These are phyloP conservation scores for Siniperca undulata DNA, from an alignment of 2,797 vertebrate genomes.

Conservation along the genomic window DNA sequence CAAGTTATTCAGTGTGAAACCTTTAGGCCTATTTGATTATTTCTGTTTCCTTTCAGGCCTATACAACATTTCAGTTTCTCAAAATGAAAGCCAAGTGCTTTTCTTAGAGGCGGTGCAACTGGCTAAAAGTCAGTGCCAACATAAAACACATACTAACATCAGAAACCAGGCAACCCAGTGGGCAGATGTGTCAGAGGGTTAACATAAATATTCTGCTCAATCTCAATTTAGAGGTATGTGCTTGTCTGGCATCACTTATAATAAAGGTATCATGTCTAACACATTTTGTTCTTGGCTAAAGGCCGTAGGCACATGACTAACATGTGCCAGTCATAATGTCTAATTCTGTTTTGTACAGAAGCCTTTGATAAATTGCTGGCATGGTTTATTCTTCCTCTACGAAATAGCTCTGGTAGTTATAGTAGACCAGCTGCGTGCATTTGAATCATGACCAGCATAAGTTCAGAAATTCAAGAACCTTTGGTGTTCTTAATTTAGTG, in stretches of 20 bases:
- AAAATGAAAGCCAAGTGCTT: conserved; percentile 38
- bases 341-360: conserved; percentile 41
- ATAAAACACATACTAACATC: conserved; percentile 30
- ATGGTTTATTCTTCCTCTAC: conserved; percentile 21
- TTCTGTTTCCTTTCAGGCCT: conserved; percentile 19
- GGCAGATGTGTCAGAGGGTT: conserved; percentile 31
- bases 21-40: conserved; percentile 32
- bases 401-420: conserved; percentile 7
- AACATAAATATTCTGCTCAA: conserved; percentile 41
- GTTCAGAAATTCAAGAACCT: conserved; percentile 22
- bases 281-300: conserved; percentile 47
- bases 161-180: conserved; percentile 30
- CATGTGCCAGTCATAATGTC: conserved; percentile 34
- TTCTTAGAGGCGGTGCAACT: conserved; percentile 26
- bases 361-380: conserved; percentile 32
- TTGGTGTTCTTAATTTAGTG: conserved; percentile 10
- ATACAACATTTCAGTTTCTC: conserved; percentile 30
- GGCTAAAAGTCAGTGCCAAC: conserved; percentile 11
- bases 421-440: conserved; percentile 32
- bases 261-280: conserved; percentile 45
- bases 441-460: conserved; percentile 12
- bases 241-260: conserved; percentile 25
- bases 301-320: conserved; percentile 13
- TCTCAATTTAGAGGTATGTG: conserved; percentile 34
- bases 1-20: conserved; percentile 30